Conservation (phyloP, 2,113 vertebrate species). For the Columbina picui region DNA sequence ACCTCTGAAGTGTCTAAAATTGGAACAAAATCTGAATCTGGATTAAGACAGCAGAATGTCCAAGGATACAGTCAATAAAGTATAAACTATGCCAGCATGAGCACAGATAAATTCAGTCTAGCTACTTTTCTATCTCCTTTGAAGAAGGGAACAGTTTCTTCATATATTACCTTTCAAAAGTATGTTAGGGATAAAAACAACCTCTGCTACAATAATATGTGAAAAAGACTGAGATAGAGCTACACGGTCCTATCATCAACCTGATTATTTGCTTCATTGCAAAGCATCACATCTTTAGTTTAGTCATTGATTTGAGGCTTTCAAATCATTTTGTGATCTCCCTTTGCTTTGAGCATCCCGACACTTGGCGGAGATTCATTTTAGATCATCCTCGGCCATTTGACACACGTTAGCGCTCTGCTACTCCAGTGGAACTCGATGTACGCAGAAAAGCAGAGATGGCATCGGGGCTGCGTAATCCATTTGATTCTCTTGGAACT, state of each 20-base stretch:
- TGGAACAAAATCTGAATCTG: neutral
- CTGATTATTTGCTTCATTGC: slow-evolving; percentile 50
- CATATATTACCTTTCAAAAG: neutral
- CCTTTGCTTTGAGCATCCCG: slow-evolving; percentile 14
- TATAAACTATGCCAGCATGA: neutral
- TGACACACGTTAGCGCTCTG: slow-evolving; percentile 38
- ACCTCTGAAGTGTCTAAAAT: neutral
- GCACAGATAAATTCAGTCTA: neutral
- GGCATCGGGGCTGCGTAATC: slow-evolving; percentile 48
- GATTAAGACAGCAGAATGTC: neutral
- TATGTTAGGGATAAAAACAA: slow-evolving; percentile 8
- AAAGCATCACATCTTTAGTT: slow-evolving; percentile 47
- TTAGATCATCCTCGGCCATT: slow-evolving; percentile 49
- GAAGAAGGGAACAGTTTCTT: neutral
- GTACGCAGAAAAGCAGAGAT: slow-evolving; percentile 46
- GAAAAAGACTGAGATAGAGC: slow-evolving; percentile 14
- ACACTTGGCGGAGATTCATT: slow-evolving; percentile 19
- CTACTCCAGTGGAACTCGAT: slow-evolving; percentile 27
- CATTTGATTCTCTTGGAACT: neutral
- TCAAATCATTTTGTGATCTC: slow-evolving; percentile 52
- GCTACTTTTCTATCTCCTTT: neutral
- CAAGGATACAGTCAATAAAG: neutral
- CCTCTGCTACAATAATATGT: neutral
- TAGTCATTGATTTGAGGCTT: slow-evolving; percentile 45
- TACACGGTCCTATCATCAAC: slow-evolving; percentile 7